Conservation (phyloP, 1,140 invertebrate genomes). For the Lysiphlebus fabarum region DNA sequence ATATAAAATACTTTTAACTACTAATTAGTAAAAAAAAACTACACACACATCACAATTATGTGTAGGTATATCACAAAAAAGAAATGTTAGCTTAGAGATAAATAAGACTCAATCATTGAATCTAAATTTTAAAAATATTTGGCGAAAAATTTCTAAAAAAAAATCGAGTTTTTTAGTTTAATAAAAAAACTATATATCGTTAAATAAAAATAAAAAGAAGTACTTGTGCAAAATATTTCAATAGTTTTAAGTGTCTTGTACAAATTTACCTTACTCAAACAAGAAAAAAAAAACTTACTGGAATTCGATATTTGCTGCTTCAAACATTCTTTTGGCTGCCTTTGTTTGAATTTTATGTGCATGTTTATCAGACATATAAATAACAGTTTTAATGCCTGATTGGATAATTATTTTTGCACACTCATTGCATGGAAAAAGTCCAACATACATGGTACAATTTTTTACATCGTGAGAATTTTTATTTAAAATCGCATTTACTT, state of each 20-base stretch:
- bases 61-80: no score
- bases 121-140: no score
- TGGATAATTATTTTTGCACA: slow-evolving; percentile 98
- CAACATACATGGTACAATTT: slow-evolving; percentile 81
- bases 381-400: slow-evolving; percentile 77
- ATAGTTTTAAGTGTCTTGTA: background rate
- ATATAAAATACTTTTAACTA: no score
- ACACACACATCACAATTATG: no score
- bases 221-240: background rate
- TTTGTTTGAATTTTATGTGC: slow-evolving; percentile 62
- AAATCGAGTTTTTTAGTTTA: no score
- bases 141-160: no score
- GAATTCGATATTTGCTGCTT: slow-evolving; percentile 69
- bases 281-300: slow-evolving; percentile 42
- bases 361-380: slow-evolving; percentile 83
- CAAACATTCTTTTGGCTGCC: slow-evolving; percentile 79
- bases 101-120: no score
- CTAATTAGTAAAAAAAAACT: no score
- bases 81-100: no score
- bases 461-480: slow-evolving; percentile 76
- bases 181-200: no score
- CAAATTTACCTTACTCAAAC: background rate
- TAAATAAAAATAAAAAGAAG: background rate
- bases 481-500: slow-evolving; percentile 94
- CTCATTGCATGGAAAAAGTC: slow-evolving; percentile 92